A percentile compares a stretch with the other conserved stretches of the same genome.
Evolutionary conservation across 2,888 invertebrate species (phyloP).

Genomic region (Luperina testacea): DNA sequence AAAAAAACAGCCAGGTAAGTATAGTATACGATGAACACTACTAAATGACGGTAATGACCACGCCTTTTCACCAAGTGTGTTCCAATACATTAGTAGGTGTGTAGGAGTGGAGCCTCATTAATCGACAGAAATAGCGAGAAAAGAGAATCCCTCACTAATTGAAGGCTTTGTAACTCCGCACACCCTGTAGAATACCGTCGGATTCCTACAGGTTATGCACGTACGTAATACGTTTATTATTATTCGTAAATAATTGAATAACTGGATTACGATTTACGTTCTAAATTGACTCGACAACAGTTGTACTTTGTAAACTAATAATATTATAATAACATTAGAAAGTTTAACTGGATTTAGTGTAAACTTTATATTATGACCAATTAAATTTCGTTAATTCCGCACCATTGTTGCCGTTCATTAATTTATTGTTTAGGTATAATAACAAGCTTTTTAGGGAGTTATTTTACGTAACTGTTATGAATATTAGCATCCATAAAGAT

Average conservation of each 20-base stretch:
- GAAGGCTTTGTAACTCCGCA: slow-evolving; percentile 57
- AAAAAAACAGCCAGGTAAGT: neutral
- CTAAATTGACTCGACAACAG: slow-evolving; percentile 32
- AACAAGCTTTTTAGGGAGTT: neutral
- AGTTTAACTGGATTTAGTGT: neutral
- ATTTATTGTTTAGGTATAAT: neutral
- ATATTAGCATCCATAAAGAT: neutral
- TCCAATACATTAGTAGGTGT: slow-evolving; percentile 37
- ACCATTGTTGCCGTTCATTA: neutral
- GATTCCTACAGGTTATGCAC: slow-evolving; percentile 10
- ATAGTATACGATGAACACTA: neutral
- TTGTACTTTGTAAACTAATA: slow-evolving; percentile 33
- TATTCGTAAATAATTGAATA: slow-evolving; percentile 38
- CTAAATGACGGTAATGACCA: slow-evolving; percentile 10
- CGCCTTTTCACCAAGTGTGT: slow-evolving; percentile 29
- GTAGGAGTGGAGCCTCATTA: slow-evolving; percentile 49
- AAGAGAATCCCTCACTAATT: slow-evolving; percentile 63
- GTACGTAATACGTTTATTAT: slow-evolving; percentile 37
- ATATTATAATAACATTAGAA: slow-evolving; percentile 10
- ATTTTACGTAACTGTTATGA: neutral
- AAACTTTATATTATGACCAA: neutral
- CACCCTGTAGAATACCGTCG: slow-evolving; percentile 35
- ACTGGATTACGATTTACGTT: slow-evolving; percentile 33
- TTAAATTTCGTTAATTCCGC: neutral
- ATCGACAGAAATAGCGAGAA: slow-evolving; percentile 60